Percentiles rank a stretch among this genome's conserved stretches.
Evolutionary conservation across 1,140 invertebrate genomes (phyloP).

Genomic region (Cotesia typhae): DNA sequence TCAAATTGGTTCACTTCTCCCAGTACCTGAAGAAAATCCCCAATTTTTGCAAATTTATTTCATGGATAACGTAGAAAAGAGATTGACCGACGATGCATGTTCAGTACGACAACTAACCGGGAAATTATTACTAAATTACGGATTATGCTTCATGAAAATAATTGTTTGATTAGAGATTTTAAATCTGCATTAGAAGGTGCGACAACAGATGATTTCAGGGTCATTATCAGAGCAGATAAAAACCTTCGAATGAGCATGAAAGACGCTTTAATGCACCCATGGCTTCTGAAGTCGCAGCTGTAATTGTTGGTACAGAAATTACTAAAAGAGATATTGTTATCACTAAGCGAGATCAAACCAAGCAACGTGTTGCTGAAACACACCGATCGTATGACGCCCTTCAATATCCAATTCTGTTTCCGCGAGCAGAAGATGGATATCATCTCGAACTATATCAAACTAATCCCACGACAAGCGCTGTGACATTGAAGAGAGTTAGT

Average conservation of each 20-base stretch:
- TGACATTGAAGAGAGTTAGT: too few relatives aligned
- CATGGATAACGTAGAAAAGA: conserved; percentile 56
- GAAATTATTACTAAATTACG: conserved; percentile 52
- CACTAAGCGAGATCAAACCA: conserved; percentile 42
- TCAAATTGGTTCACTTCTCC: conserved; percentile 49
- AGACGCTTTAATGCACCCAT: conserved; percentile 60
- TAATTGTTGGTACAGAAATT: conserved; percentile 57
- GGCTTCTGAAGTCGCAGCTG: conserved; percentile 57
- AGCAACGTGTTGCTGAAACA: too few relatives aligned
- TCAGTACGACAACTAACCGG: conserved; percentile 46
- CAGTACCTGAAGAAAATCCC: conserved; percentile 36
- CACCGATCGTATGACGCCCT: too few relatives aligned
- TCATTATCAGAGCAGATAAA: conserved; percentile 57
- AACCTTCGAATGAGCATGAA: conserved; percentile 57
- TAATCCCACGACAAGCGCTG: too few relatives aligned
- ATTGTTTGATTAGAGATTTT: conserved; percentile 56
- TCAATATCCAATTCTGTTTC: too few relatives aligned
- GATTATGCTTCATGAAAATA: conserved; percentile 55
- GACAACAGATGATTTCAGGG: conserved; percentile 50
- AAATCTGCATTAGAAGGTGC: conserved; percentile 55
- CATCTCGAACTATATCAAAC: too few relatives aligned
- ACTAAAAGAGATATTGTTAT: conserved; percentile 27
- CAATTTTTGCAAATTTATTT: conserved; percentile 60
- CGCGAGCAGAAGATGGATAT: too few relatives aligned
- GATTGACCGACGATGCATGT: conserved; percentile 55